Evolutionary conservation across 2,888 invertebrate species (phyloP), one percentile per base, ranked within the genome.

Genomic region (Melieria omissa): DNA sequence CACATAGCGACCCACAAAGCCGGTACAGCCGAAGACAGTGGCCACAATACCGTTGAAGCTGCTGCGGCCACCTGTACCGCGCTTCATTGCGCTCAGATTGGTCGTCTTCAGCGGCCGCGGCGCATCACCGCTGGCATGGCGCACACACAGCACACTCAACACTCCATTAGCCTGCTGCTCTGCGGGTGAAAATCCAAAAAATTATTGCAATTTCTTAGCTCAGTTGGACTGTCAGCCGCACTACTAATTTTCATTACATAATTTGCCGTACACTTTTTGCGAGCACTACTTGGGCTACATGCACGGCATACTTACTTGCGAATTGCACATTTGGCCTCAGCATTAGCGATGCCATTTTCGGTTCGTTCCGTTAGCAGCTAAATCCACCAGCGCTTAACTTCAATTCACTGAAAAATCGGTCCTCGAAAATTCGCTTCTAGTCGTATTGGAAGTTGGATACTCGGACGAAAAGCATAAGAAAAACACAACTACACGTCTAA

Each of bases 1-100:
- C 14, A 99, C 91, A 88, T 93, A 93, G 77, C 92, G 89, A 0
- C 99, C 99, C 0, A 98, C 88, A 82, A 96, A 96, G 3, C 99
- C 99, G 49, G 93, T 92, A 70, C 92, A 91, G 66, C 99, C 99
- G 86, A 99, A 98, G 1, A 99, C 94, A n/a, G 99, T 99, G n/a
- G 96, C 97, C 3, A 99, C 97, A 70, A 95, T 90, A 0, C 99
- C 99, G 88, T 95, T 99, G 86, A 99, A 99, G 83, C 98, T 98
- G 78, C 95, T 94, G 49, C 99, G 92, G 16, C 98, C 99, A 12
- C 96, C 96, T 29, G 95, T 94, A 45, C 96, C 96, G 76, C 93
- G 89, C 85, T 93, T 95, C 83, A 95, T 89, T 0, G 91, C 88
- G 8, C 93, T 89, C 69, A 92, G 83, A 86, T 92, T 92, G 74